Evolutionary conservation across 1,140 invertebrate species (phyloP).

Genomic region (Mizuhopecten yessoensis): DNA sequence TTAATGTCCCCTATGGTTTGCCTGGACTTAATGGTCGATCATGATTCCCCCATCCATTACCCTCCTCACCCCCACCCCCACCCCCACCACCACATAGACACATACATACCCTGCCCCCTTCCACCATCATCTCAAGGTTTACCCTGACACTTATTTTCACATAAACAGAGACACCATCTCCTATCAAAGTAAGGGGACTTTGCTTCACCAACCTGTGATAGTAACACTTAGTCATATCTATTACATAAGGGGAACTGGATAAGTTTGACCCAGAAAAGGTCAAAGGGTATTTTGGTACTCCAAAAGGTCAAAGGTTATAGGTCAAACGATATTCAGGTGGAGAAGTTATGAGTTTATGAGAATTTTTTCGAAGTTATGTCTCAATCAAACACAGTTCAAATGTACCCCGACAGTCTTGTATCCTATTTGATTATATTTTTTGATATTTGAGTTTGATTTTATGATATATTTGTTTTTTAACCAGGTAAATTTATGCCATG

Average conservation of each 20-base stretch:
- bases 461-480: no score
- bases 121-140: not conserved
- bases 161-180: not conserved
- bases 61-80: no score
- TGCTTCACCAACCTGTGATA: not conserved
- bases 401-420: not conserved
- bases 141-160: not conserved
- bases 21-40: no score
- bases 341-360: no score
- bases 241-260: not conserved
- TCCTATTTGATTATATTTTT: not conserved
- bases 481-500: no score
- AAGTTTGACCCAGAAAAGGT: not conserved
- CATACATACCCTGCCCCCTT: not conserved
- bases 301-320: not conserved
- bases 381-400: not conserved
- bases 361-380: not conserved
- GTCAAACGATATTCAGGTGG: not conserved
- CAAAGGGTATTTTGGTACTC: not conserved
- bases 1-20: no score
- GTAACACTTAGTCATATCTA: not conserved
- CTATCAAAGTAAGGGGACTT: conserved; percentile 2
- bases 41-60: no score
- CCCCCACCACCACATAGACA: not conserved
- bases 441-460: no score